phyloP scores from a whole-genome alignment of 2,797 vertebrate genomes.

The Martes flavigula region DNA sequence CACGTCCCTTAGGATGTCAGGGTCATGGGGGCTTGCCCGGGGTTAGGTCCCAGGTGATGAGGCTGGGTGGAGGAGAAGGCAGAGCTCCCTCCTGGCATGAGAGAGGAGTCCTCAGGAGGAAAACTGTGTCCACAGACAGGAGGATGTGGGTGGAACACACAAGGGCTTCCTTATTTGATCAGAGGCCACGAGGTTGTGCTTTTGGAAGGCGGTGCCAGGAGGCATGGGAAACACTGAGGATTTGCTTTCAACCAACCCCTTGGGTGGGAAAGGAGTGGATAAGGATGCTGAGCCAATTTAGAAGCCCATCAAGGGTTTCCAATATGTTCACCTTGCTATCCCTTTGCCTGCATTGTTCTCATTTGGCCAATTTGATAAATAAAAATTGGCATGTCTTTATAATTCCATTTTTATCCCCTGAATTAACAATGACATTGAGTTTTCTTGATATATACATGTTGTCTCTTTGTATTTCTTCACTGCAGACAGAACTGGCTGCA shows the following conservation, averaged over 20 bases:
- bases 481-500: neutral
- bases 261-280: accelerated
- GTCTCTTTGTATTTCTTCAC: neutral
- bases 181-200: accelerated
- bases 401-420: neutral
- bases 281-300: accelerated
- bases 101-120: neutral
- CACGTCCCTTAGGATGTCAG: neutral
- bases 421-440: neutral
- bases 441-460: neutral
- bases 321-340: accelerated
- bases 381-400: neutral
- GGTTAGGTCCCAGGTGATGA: too few relatives aligned
- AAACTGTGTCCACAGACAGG: neutral
- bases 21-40: neutral
- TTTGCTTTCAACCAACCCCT: neutral
- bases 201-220: neutral
- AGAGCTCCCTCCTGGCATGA: neutral
- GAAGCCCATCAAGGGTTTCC: neutral
- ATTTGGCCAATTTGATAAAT: neutral
- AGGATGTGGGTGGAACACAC: too few relatives aligned
- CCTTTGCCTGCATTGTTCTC: neutral
- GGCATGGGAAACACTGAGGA: accelerated
- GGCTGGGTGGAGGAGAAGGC: neutral
- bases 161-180: neutral